These are phyloP conservation scores for Subanguina moxae DNA, from an alignment of 1,140 invertebrate species.

Conservation along the genomic window DNA sequence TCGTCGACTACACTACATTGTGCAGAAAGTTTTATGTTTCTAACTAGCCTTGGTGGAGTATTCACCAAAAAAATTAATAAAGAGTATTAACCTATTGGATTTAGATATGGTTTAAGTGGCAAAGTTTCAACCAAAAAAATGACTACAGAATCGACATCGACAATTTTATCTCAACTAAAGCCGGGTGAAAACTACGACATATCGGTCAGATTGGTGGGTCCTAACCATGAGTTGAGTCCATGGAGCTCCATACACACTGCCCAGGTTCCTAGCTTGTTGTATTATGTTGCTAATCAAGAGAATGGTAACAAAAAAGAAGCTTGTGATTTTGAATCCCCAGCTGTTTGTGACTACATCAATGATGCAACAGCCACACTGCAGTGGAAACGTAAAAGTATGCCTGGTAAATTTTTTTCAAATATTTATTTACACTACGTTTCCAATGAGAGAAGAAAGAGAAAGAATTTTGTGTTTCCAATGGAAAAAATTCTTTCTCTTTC, in stretches of 20 bases:
- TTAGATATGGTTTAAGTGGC: neutral
- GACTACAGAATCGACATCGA: slow-evolving; percentile 8
- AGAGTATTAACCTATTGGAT: neutral
- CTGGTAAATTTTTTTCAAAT: neutral
- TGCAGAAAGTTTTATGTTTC: slow-evolving; percentile 24
- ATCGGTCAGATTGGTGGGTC: slow-evolving; percentile 9
- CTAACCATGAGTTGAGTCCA: slow-evolving; percentile 23
- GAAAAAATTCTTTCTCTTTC: no score
- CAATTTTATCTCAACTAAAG: slow-evolving; percentile 15
- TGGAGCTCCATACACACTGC: slow-evolving; percentile 7
- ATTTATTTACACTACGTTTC: neutral
- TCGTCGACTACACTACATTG: slow-evolving; percentile 30
- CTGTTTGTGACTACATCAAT: slow-evolving; percentile 22
- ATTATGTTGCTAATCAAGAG: neutral
- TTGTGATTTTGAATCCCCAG: slow-evolving; percentile 25
- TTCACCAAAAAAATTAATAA: no score
- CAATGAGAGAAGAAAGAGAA: no score
- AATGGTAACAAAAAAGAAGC: slow-evolving; percentile 12
- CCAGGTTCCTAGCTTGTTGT: neutral
- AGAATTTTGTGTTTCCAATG: no score
- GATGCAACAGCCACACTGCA: slow-evolving; percentile 9
- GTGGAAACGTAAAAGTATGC: neutral
- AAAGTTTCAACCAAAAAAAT: neutral
- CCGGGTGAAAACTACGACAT: slow-evolving; percentile 29
- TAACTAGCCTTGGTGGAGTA: no score